These are phyloP conservation scores for Neogale vison DNA, from an alignment of 2,113 vertebrate species.

Conservation along the genomic window DNA sequence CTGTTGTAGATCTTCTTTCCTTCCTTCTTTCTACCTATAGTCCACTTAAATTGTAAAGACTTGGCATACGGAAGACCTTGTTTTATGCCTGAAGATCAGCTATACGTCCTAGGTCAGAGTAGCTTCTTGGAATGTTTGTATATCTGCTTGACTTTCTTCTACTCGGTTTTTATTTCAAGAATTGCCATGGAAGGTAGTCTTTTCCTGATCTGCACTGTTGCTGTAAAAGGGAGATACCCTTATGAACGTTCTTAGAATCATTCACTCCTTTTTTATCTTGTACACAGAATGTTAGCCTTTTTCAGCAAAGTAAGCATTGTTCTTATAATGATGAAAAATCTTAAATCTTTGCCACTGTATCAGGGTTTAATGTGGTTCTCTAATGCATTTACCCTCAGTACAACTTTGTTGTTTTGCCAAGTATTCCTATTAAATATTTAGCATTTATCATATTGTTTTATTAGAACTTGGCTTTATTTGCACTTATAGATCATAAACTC, in stretches of 20 bases:
- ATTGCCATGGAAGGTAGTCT: not conserved
- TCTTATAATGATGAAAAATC: slow-evolving; percentile 14
- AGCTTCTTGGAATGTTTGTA: not conserved
- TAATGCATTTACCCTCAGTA: slow-evolving; percentile 53
- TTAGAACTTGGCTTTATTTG: slow-evolving; percentile 69
- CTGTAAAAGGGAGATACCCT: not conserved
- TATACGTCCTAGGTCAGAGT: not conserved
- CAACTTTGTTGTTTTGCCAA: slow-evolving; percentile 42
- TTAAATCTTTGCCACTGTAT: slow-evolving; percentile 22
- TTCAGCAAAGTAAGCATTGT: not conserved
- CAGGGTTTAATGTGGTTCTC: not conserved
- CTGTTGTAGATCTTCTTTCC: not conserved
- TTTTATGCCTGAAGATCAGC: not conserved
- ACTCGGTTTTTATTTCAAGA: not conserved
- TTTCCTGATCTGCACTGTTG: not conserved
- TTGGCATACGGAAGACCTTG: not conserved
- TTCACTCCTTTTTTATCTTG: not conserved
- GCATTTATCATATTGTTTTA: slow-evolving; percentile 69
- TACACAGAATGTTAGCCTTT: not conserved
- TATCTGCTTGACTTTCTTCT: not conserved
- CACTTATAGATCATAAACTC: slow-evolving; percentile 69
- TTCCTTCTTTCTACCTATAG: not conserved
- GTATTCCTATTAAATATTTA: slow-evolving; percentile 51
- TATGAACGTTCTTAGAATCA: not conserved
- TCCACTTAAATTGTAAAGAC: not conserved